Conservation (phyloP, 2,888 invertebrate species). For the Idaea dimidiata region DNA sequence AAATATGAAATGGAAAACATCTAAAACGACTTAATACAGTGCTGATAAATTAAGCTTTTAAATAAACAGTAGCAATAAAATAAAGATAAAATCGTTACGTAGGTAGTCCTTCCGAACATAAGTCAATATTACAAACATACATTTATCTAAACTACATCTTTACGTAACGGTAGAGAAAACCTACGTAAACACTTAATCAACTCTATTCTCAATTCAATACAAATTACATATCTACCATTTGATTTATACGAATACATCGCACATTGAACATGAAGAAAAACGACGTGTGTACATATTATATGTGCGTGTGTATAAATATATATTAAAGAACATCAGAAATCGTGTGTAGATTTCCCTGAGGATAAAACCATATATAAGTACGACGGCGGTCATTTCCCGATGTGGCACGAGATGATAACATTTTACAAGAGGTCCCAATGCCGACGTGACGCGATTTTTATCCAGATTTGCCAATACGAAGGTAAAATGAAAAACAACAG, state of each 20-base stretch:
- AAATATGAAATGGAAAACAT: too few species aligned
- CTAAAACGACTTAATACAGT: too few species aligned
- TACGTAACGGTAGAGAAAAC: background rate
- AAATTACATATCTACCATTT: constrained; percentile 3
- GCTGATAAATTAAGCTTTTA: background rate
- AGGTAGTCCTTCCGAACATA: too few species aligned
- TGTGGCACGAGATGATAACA: constrained; percentile 46
- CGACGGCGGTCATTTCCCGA: constrained; percentile 59
- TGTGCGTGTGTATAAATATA: constrained; percentile 30
- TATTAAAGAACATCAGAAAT: constrained; percentile 51
- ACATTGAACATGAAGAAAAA: constrained; percentile 12
- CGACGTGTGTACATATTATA: constrained; percentile 23
- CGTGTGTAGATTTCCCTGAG: constrained; percentile 64
- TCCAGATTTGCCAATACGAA: constrained; percentile 47
- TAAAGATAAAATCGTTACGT: too few species aligned
- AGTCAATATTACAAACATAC: too few species aligned
- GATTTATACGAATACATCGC: background rate
- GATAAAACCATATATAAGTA: constrained; percentile 39
- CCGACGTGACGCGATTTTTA: constrained; percentile 48
- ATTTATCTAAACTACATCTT: too few species aligned
- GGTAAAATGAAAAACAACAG: constrained; percentile 53
- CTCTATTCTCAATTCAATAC: background rate
- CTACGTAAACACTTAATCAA: too few species aligned
- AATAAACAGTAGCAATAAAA: too few species aligned
- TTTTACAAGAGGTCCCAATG: constrained; percentile 48